Percentiles rank a stretch among this genome's conserved stretches.
phyloP scores from a whole-genome alignment of 1,140 invertebrate genomes.

The Saxidomus purpurata region DNA sequence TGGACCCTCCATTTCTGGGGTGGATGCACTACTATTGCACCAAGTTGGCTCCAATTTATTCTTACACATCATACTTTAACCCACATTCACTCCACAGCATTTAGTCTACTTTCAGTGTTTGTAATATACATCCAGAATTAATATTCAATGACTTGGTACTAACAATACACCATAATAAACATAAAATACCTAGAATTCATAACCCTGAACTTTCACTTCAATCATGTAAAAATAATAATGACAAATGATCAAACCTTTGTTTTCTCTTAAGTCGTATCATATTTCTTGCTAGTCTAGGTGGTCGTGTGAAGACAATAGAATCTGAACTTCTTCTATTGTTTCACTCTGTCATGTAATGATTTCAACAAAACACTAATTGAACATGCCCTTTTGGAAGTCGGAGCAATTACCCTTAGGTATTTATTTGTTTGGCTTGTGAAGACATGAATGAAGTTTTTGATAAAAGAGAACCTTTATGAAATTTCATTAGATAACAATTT shows the following conservation, averaged over 20 bases:
- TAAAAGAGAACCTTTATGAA: too few species aligned
- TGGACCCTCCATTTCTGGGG: too few species aligned
- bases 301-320: background rate
- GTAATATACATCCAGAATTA: too few species aligned
- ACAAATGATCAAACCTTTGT: background rate
- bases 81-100: too few species aligned
- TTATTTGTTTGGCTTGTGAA: background rate
- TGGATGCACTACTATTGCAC: too few species aligned
- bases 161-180: too few species aligned
- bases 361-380: background rate
- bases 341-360: background rate
- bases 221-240: background rate
- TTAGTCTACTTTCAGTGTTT: too few species aligned
- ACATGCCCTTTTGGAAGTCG: background rate
- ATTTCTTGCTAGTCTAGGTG: background rate
- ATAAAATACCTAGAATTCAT: background rate
- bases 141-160: too few species aligned
- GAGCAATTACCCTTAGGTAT: background rate
- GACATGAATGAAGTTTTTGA: background rate
- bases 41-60: too few species aligned
- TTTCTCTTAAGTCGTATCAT: background rate
- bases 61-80: too few species aligned
- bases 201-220: background rate
- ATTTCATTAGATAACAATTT: too few species aligned
- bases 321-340: conserved; percentile 20